Base-by-base conservation (phyloP, 37 sponge, comb jelly and placozoan species). In the Agelas oroides region DNA sequence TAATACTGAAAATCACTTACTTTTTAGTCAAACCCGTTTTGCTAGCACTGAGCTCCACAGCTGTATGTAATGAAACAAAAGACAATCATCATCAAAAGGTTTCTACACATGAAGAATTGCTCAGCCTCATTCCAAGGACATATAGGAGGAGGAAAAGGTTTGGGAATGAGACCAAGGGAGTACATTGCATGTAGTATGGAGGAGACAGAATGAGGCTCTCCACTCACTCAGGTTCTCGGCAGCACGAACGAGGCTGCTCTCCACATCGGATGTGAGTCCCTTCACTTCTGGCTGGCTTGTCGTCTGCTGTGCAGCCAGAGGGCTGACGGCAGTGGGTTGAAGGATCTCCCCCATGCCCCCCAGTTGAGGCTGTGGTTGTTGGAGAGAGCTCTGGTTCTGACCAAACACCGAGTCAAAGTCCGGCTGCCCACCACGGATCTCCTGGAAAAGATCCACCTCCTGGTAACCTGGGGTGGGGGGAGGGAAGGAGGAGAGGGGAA, bases 371-470 rank as follows among this genome's bases (percentile, higher is more conserved):
- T n/a, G n/a, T n/a, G n/a, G n/a, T n/a, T n/a, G n/a, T n/a, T n/a
- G n/a, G n/a, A 77, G 25, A 27, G 5, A 8, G 46, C 46, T 8
- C 3, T 3, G 8, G 46, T 3, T 46, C 21, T n/a, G 53, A 2
- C 80, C 73, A 54, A 84, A 84, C 21, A 84, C 84, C 0, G 63
- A 25, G 54, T 84, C 84, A 65, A 84, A 84, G 75, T 75, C 56
- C 0, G 75, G 65, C 14, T 27, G 63, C 1, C 67, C 38, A 1
- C 78, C 78, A 31, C 84, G 69, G 64, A 84, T 84, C 65, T 84
- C 75, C 8, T 75, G 65, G 75, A 84, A 84, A 15, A 75, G 63
- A 38, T 84, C 84, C 27, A 89, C 84, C 41, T 89, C 90, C 39
- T 89, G 84, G 80, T 89, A 84, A n/a, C 80, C 79, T 80, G 67